A percentile compares a stretch with the other conserved stretches of the same genome.
These are phyloP conservation scores for Calycopis cecrops DNA, from an alignment of 1,140 invertebrate genomes.

Conservation along the genomic window DNA sequence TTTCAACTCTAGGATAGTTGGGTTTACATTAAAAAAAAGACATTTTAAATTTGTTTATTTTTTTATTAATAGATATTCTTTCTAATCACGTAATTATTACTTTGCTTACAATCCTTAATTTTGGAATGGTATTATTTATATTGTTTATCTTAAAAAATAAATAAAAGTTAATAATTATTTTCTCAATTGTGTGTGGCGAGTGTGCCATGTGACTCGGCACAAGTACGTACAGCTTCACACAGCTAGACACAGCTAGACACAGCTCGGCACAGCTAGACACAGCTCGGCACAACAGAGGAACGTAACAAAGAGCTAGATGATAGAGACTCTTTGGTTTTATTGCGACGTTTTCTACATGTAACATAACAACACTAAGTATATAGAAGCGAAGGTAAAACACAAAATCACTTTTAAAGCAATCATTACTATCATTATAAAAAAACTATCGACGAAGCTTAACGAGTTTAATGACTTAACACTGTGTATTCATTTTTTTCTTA, in stretches of 20 bases:
- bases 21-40: conserved; percentile 9
- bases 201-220: neutral
- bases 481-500: conserved; percentile 38
- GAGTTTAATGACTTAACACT: conserved; percentile 33
- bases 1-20: too few species aligned
- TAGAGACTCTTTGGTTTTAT: conserved; percentile 64
- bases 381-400: neutral
- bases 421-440: conserved; percentile 27
- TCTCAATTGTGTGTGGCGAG: neutral
- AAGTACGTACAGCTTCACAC: too few species aligned
- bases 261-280: conserved; percentile 1
- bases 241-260: neutral
- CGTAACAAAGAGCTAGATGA: conserved; percentile 62
- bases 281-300: conserved; percentile 41
- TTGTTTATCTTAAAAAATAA: conserved; percentile 68
- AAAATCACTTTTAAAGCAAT: conserved; percentile 27
- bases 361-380: conserved; percentile 16
- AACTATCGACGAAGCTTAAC: conserved; percentile 39
- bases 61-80: conserved; percentile 62
- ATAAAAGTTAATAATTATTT: conserved; percentile 42
- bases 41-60: conserved; percentile 61
- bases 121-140: conserved; percentile 71
- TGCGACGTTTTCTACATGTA: conserved; percentile 20
- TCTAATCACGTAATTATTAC: conserved; percentile 64
- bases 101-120: conserved; percentile 69